phyloP scores from a whole-genome alignment of 2,888 invertebrate genomes.

The Tromatobia lineatoria region DNA sequence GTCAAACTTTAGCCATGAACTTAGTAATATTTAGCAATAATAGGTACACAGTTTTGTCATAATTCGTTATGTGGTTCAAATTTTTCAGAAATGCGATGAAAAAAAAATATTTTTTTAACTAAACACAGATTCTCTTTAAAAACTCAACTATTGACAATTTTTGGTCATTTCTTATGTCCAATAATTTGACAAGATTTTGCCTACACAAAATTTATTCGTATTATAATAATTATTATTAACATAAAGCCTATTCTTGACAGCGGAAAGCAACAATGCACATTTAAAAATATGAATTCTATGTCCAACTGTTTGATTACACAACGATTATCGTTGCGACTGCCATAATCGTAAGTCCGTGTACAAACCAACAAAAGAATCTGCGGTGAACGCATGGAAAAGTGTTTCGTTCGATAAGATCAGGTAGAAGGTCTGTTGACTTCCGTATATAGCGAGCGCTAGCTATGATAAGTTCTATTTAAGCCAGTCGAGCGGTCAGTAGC shows the following conservation, averaged over 20 bases:
- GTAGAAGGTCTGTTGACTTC: conserved; percentile 56
- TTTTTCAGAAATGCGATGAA: too few relatives aligned
- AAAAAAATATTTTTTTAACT: too few relatives aligned
- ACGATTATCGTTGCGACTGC: not conserved
- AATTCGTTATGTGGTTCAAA: too few relatives aligned
- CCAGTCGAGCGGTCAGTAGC: conserved; percentile 69
- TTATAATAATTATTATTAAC: too few relatives aligned
- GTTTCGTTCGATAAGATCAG: conserved; percentile 60
- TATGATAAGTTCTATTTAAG: conserved; percentile 57
- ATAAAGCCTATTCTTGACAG: not conserved
- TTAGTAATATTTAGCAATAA: too few relatives aligned
- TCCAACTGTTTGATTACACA: not conserved
- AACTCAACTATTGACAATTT: not conserved
- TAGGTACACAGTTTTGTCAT: too few relatives aligned
- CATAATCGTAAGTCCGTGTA: not conserved
- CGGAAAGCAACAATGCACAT: not conserved
- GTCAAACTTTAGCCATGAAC: too few relatives aligned
- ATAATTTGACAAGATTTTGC: not conserved
- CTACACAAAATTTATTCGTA: not conserved
- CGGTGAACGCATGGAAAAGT: conserved; percentile 31
- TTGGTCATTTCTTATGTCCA: not conserved
- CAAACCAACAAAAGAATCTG: conserved; percentile 7
- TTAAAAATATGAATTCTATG: not conserved
- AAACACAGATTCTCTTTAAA: not conserved
- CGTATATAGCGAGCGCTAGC: conserved; percentile 48